phyloP scores from a whole-genome alignment of 2,113 vertebrate species.

The Cariama cristata region DNA sequence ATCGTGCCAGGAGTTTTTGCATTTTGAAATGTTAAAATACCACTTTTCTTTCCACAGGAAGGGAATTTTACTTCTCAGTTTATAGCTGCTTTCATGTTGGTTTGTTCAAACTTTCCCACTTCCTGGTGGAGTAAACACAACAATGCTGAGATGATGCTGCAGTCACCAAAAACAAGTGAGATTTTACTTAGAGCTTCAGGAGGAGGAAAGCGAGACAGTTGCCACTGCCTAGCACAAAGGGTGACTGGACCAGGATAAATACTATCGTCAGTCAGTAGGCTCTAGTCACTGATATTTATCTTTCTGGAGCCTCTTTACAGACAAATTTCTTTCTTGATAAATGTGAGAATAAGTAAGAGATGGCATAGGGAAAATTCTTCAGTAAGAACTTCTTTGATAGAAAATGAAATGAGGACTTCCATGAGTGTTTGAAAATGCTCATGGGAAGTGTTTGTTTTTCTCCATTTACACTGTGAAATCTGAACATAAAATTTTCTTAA shows the following conservation, averaged over 20 bases:
- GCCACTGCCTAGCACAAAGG: background rate
- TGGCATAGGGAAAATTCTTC: background rate
- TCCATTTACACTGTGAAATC: background rate
- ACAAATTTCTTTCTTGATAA: background rate
- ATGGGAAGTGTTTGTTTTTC: background rate
- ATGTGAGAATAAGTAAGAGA: background rate
- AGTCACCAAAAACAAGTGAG: rapidly evolving
- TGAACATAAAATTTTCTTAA: background rate
- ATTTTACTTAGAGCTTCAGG: background rate
- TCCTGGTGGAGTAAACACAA: background rate
- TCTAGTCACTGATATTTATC: background rate
- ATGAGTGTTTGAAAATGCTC: background rate
- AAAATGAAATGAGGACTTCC: background rate
- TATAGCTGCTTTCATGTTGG: background rate
- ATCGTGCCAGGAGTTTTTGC: background rate
- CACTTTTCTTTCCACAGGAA: background rate
- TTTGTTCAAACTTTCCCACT: background rate
- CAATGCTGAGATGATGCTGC: background rate
- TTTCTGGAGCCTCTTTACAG: background rate
- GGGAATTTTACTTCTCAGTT: background rate
- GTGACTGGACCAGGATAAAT: background rate
- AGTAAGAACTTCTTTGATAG: background rate
- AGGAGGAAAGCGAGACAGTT: background rate
- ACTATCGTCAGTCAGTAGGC: background rate
- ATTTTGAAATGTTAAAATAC: background rate